A percentile compares a stretch with the other conserved stretches of the same genome.
These are phyloP conservation scores for Nannoperca obscura DNA, from an alignment of 2,797 vertebrate genomes.

Conservation along the genomic window DNA sequence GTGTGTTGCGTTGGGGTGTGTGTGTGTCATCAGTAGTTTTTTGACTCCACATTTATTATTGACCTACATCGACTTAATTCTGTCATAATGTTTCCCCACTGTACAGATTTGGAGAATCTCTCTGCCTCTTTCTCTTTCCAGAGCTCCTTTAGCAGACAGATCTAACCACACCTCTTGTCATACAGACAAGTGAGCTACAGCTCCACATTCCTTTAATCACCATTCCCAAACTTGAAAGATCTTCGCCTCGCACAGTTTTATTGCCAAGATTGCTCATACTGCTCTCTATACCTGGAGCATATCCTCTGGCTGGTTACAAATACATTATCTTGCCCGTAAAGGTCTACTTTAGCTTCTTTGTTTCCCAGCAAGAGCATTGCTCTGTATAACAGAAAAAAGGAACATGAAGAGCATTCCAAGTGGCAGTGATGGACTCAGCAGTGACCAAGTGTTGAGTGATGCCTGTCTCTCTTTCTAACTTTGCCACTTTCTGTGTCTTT, in stretches of 20 bases:
- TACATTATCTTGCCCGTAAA: constrained; percentile 42
- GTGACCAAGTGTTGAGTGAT: constrained; percentile 45
- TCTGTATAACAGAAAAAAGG: constrained; percentile 31
- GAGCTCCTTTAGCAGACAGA: constrained; percentile 20
- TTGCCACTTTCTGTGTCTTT: constrained; percentile 23
- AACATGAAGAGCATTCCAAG: constrained; percentile 38
- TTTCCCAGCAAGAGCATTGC: constrained; percentile 31
- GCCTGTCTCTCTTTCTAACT: constrained; percentile 17
- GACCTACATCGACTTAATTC: too few relatives aligned
- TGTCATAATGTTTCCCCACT: too few relatives aligned
- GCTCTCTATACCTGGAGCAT: constrained; percentile 37
- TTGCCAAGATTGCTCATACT: constrained; percentile 36
- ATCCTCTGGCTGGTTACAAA: constrained; percentile 32
- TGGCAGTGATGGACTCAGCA: constrained; percentile 25
- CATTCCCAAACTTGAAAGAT: constrained; percentile 41
- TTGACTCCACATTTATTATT: too few relatives aligned
- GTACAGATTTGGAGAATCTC: background rate
- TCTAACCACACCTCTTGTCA: constrained; percentile 34
- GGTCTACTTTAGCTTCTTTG: constrained; percentile 32
- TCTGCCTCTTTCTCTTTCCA: constrained; percentile 7
- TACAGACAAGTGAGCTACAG: constrained; percentile 50
- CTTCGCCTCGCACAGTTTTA: background rate
- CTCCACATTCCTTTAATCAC: constrained; percentile 51
- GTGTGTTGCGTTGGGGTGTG: too few relatives aligned
- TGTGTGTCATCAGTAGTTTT: too few relatives aligned